phyloP scores from a whole-genome alignment of 1,140 invertebrate species.

The Leguminivora glycinivorella region DNA sequence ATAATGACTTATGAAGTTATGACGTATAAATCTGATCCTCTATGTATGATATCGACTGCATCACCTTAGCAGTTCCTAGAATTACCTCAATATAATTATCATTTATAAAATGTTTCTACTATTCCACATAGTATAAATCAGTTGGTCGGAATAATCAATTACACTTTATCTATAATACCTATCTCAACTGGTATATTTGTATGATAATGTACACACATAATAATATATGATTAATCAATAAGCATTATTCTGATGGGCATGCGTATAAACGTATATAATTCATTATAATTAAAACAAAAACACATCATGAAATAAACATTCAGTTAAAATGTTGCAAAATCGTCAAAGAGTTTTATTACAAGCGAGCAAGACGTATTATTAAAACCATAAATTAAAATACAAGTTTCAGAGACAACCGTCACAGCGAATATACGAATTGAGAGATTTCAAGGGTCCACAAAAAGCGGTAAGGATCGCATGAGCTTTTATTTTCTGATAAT shows the following conservation, averaged over 20 bases:
- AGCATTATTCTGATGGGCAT: background rate
- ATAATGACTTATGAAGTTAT: too few relatives aligned
- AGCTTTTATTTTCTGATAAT: background rate
- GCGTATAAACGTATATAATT: background rate
- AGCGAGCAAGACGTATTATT: background rate
- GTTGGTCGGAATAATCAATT: too few relatives aligned
- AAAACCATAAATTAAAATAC: background rate
- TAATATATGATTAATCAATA: background rate
- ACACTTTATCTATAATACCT: too few relatives aligned
- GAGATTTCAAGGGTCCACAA: background rate
- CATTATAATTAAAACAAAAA: background rate
- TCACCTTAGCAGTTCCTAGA: too few relatives aligned
- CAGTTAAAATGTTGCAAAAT: background rate
- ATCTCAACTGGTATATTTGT: too few relatives aligned
- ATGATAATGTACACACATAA: too few relatives aligned
- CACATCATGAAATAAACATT: background rate
- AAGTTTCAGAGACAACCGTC: background rate
- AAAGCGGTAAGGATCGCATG: background rate
- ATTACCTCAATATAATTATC: too few relatives aligned
- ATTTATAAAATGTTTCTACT: too few relatives aligned
- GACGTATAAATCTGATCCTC: too few relatives aligned
- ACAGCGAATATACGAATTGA: slow-evolving; percentile 2
- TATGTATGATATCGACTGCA: too few relatives aligned
- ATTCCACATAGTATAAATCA: too few relatives aligned
- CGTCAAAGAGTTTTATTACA: background rate